Evolutionary conservation across 2,888 invertebrate species (phyloP), one percentile per base, ranked within the genome.

Genomic region (Parnassius smintheus): DNA sequence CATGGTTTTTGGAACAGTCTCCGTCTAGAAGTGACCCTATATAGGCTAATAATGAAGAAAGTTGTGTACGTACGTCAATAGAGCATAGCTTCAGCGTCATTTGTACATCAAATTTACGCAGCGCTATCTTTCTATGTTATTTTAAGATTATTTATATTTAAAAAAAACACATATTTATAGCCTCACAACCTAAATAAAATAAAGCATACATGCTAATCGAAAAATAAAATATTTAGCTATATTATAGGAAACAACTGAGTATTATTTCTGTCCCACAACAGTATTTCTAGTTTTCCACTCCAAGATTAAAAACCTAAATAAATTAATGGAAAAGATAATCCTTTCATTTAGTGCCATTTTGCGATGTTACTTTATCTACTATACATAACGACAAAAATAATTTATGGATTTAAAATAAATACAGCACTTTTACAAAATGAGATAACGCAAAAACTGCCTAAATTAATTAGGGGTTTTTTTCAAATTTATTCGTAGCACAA

Each of bases 231-330:
- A 56, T 57, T 62, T 52, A 52, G 22, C 53, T 65, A 68, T 59
- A 64, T 65, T 56, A 76, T 80, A 85, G 82, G 82, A 85, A 81
- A 82, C 80, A 70, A 75, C 73, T 85, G 76, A 76, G 76, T 75
- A 75, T 76, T 75, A 61, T 70, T 18, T 18, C 63, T 54, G 69
- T 62, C 65, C 61, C 63, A 71, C 66, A 68, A 68, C 63, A 62
- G 53, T 62, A 67, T 59, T 65, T 59, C 52, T 45, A 42, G 44
- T 2, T 11, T 9, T 44, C 12, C 45, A 44, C 45, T 7, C n/a
- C 2, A 0, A 42, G 8, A 10, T 13, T 13, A 10, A 51, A 45
- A 54, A 48, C 11, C 10, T 51, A 42, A 58, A 50, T 51, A 42
- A 35, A 22, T 35, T 9, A 56, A 54, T 60, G 41, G 45, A 52